A percentile compares a stretch with the other conserved stretches of the same genome.
These are phyloP conservation scores for Drosophila pullipes DNA, from an alignment of 2,888 invertebrate species.

Conservation along the genomic window DNA sequence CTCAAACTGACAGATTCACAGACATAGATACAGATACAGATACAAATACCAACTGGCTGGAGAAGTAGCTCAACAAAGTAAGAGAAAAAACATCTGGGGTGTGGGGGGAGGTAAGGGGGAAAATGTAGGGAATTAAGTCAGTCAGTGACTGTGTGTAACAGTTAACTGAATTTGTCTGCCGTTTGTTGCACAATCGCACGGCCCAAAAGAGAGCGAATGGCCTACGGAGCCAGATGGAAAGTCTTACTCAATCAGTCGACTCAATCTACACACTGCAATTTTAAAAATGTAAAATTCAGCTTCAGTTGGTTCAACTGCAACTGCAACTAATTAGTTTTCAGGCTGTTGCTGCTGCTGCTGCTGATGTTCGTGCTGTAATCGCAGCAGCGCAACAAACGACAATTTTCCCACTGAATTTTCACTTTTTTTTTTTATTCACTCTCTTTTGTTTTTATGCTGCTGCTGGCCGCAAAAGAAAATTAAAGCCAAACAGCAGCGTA, in stretches of 20 bases:
- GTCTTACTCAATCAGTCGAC: slow-evolving; percentile 64
- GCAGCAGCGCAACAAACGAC: slow-evolving; percentile 62
- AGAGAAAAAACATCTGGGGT: not conserved
- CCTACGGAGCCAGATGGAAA: slow-evolving; percentile 35
- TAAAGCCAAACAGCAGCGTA: slow-evolving; percentile 49
- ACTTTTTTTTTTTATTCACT: slow-evolving; percentile 65
- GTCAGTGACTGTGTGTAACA: slow-evolving; percentile 76
- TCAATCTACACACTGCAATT: slow-evolving; percentile 42
- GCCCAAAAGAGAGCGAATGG: slow-evolving; percentile 32
- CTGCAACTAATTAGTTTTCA: slow-evolving; percentile 77
- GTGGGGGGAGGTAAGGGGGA: not conserved
- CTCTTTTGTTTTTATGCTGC: slow-evolving; percentile 30
- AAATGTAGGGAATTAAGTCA: slow-evolving; percentile 81
- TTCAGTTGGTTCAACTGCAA: slow-evolving; percentile 66
- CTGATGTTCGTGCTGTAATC: slow-evolving; percentile 59
- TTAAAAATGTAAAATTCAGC: slow-evolving; percentile 59
- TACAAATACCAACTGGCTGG: not conserved
- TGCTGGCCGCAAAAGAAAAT: slow-evolving; percentile 58
- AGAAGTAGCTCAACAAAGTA: slow-evolving; percentile 12
- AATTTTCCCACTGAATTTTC: slow-evolving; percentile 79
- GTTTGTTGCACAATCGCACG: slow-evolving; percentile 69
- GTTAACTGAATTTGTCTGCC: slow-evolving; percentile 75
- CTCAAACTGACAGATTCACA: slow-evolving; percentile 19
- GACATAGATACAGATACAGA: slow-evolving; percentile 10
- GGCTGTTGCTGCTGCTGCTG: slow-evolving; percentile 32